phyloP scores from a whole-genome alignment of 2,113 vertebrate species.

The Dasyprocta punctata region DNA sequence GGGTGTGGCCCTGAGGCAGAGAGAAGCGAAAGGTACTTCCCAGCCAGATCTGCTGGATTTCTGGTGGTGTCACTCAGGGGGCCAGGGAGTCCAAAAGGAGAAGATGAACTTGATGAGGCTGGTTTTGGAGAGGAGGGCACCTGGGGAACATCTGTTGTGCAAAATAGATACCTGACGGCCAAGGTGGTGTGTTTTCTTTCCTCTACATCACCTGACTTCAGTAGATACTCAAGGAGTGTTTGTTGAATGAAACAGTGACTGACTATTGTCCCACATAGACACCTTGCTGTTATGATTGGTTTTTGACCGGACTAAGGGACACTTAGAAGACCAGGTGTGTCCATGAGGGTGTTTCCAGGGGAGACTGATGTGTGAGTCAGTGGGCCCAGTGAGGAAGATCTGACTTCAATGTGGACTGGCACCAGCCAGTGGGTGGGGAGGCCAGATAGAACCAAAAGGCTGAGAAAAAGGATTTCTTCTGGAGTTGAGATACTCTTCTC shows the following conservation, averaged over 20 bases:
- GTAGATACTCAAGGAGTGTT: neutral
- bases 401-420: neutral
- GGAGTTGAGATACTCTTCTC: neutral
- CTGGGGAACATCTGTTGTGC: neutral
- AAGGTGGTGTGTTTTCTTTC: neutral
- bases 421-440: neutral
- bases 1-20: fast-evolving
- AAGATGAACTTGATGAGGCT: neutral
- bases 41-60: neutral
- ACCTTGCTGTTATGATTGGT: neutral
- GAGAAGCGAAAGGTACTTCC: neutral
- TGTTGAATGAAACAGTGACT: neutral
- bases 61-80: neutral
- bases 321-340: neutral
- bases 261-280: neutral
- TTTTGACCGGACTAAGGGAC: neutral
- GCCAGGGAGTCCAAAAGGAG: neutral
- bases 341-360: neutral
- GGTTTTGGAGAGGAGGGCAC: neutral
- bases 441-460: neutral
- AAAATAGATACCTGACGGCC: neutral
- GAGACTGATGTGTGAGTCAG: neutral
- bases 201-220: neutral
- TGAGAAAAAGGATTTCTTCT: neutral
- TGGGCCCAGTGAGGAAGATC: neutral